A percentile compares a stretch with the other conserved stretches of the same genome.
These are phyloP conservation scores for Lamellibrachia satsuma DNA, from an alignment of 2,888 invertebrate genomes.

Conservation along the genomic window DNA sequence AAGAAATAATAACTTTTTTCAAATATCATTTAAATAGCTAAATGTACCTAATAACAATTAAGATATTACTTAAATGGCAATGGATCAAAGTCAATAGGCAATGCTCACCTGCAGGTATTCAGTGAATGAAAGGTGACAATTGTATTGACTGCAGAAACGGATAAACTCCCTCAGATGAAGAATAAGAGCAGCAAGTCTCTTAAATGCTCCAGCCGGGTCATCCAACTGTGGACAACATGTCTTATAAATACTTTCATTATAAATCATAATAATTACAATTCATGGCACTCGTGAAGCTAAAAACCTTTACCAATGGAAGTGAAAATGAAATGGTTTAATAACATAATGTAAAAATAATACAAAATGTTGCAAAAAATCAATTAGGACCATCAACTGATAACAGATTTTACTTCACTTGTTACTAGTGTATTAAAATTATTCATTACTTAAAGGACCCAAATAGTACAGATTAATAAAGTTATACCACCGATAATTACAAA, in stretches of 20 bases:
- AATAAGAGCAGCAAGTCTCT: conserved; percentile 44
- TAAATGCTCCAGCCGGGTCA: conserved; percentile 21
- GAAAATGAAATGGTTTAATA: background rate
- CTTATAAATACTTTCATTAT: background rate
- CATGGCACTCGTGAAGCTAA: conserved; percentile 24
- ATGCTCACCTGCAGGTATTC: conserved; percentile 52
- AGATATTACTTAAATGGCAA: background rate
- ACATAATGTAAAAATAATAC: too few species aligned
- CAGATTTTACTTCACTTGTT: too few species aligned
- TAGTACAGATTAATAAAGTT: too few species aligned
- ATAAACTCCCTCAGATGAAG: conserved; percentile 50
- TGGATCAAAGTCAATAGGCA: background rate
- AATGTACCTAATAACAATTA: background rate
- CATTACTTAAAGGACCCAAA: too few species aligned
- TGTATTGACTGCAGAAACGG: conserved; percentile 52
- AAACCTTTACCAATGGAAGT: background rate
- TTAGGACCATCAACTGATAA: too few species aligned
- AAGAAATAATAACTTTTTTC: background rate
- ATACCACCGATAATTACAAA: too few species aligned
- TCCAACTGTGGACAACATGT: conserved; percentile 13
- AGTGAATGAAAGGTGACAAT: conserved; percentile 49
- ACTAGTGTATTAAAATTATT: too few species aligned
- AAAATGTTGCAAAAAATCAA: too few species aligned
- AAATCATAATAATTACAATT: background rate
- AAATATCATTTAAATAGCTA: background rate